Conservation (phyloP, 1,140 invertebrate genomes). For the Achroia grisella region DNA sequence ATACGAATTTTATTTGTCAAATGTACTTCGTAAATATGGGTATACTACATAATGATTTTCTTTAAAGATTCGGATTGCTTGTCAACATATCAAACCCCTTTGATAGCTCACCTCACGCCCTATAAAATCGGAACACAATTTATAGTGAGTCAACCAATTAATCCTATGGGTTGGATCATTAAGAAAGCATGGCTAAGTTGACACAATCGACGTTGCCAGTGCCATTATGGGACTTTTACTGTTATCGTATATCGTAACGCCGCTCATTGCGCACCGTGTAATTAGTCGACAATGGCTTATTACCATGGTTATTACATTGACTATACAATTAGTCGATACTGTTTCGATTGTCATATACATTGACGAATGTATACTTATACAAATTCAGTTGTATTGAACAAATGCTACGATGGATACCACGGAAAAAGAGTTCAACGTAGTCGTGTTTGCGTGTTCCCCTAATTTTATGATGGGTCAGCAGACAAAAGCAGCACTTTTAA, state of each 20-base stretch:
- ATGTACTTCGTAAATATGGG: too few relatives aligned
- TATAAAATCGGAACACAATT: slow-evolving; percentile 13
- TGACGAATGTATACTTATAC: neutral
- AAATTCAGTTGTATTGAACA: neutral
- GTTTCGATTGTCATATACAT: neutral
- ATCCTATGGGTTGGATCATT: slow-evolving; percentile 25
- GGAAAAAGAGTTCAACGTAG: neutral
- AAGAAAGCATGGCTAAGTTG: slow-evolving; percentile 46
- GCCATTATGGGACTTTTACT: slow-evolving; percentile 63
- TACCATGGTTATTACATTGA: slow-evolving; percentile 12
- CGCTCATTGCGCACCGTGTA: slow-evolving; percentile 39
- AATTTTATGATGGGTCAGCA: slow-evolving; percentile 19
- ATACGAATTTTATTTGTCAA: too few relatives aligned
- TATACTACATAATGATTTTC: too few relatives aligned
- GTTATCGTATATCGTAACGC: slow-evolving; percentile 63
- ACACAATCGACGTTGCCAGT: slow-evolving; percentile 38
- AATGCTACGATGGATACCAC: slow-evolving; percentile 18
- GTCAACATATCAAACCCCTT: slow-evolving; percentile 9
- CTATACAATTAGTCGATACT: neutral
- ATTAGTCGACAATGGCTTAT: slow-evolving; percentile 49
- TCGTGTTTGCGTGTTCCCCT: neutral
- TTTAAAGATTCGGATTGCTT: too few relatives aligned
- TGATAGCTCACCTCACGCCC: neutral
- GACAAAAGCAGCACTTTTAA: slow-evolving; percentile 35
- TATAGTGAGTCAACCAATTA: slow-evolving; percentile 17